These are phyloP conservation scores for Plectus sambesii DNA, from an alignment of 1,140 invertebrate species.

Conservation along the genomic window DNA sequence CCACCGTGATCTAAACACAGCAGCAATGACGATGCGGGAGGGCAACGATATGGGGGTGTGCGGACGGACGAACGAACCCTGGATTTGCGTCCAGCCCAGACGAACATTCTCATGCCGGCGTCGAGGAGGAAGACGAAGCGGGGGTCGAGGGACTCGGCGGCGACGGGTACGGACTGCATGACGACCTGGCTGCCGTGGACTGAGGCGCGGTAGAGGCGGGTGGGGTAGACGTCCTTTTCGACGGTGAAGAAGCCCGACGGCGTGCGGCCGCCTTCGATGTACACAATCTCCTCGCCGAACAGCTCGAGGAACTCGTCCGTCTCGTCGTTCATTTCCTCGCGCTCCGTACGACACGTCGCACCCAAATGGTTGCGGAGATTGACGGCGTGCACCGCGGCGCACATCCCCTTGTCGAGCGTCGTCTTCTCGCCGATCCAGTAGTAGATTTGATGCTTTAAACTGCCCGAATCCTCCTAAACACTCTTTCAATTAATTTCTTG, in stretches of 20 bases:
- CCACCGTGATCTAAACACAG: slow-evolving; percentile 31
- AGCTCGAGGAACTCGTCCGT: slow-evolving; percentile 84
- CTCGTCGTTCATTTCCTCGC: slow-evolving; percentile 93
- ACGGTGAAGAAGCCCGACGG: slow-evolving; percentile 93
- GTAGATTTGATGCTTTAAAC: slow-evolving; percentile 83
- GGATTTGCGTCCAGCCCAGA: slow-evolving; percentile 79
- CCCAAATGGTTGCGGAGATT: slow-evolving; percentile 90
- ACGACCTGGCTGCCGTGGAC: slow-evolving; percentile 74
- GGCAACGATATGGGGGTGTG: too few species aligned
- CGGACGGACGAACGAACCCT: slow-evolving; percentile 87
- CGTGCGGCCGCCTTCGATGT: slow-evolving; percentile 90
- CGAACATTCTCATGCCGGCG: slow-evolving; percentile 68
- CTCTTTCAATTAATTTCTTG: neutral
- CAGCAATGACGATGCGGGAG: too few species aligned
- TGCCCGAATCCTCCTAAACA: slow-evolving; percentile 64
- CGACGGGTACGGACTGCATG: slow-evolving; percentile 68
- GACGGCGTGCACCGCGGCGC: slow-evolving; percentile 96
- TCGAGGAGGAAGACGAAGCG: slow-evolving; percentile 85
- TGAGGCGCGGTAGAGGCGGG: slow-evolving; percentile 76
- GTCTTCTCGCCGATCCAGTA: slow-evolving; percentile 98
- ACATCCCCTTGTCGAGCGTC: slow-evolving; percentile 90
- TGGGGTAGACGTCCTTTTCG: slow-evolving; percentile 67
- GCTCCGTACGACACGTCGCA: slow-evolving; percentile 68
- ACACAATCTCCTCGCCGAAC: slow-evolving; percentile 81
- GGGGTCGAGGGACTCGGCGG: slow-evolving; percentile 65